Base-by-base conservation (phyloP, 2,797 vertebrate genomes). In the Sebastes kiyomatsui region DNA sequence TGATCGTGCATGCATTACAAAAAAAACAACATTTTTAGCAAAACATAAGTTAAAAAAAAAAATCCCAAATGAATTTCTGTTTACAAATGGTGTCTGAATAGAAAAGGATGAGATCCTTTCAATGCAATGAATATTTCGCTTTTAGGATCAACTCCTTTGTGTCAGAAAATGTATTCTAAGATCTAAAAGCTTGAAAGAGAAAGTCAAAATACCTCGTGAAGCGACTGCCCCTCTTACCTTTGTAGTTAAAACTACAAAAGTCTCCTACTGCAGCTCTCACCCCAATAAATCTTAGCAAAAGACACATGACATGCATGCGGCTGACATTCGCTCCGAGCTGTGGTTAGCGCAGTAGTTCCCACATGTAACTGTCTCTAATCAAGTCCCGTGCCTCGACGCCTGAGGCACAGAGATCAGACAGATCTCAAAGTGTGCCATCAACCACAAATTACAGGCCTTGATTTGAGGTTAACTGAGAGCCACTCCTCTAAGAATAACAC, bases 381-480 rank as follows among this genome's bases (percentile, higher is more conserved):
- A 96, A 94, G 95, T 92, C 93, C 91, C 70, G 87, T 85, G 93
- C 92, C 89, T 90, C 80, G 77, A 84, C 70, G 94, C 95, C 96
- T 90, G 86, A 94, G 97, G 96, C 94, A 79, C 90, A 93, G 93
- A 95, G 94, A 94, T 96, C 94, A 95, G 95, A 95, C 95, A 95
- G 95, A 96, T 96, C 96, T 96, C 91, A 94, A 95, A 96, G 95
- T 93, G 94, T 94, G 94, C 93, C 95, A 95, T 96, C 95, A 96
- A 94, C 93, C 96, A 95, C 95, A 96, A 97, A 97, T 97, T 97
- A 96, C 95, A 93, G 94, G 93, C 92, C 95, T 95, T 96, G 96
- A 96, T 96, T 96, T 94, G 95, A 93, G 95, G 95, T 96, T 97
- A 96, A 96, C 94, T 94, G 94, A 91, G 90, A 94, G 94, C 93